These are phyloP conservation scores for Tupiocoris notatus DNA, from an alignment of 2,888 invertebrate species.

Conservation along the genomic window DNA sequence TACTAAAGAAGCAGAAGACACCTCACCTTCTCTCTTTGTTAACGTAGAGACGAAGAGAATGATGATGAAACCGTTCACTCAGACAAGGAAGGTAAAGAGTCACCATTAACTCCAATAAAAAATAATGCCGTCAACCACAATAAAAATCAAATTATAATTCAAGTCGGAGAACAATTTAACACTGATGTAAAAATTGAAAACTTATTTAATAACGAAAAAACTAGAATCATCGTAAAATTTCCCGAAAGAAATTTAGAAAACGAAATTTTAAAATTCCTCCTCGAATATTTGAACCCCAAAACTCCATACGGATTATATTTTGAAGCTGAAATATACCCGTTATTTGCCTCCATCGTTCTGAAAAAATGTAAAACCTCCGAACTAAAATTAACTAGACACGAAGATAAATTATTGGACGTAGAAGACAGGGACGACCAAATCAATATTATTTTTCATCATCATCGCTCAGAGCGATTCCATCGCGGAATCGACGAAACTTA, in stretches of 20 bases:
- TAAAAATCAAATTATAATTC: background rate
- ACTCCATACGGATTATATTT: too few species aligned
- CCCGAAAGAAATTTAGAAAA: background rate
- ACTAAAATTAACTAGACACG: constrained; percentile 14
- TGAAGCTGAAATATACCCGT: background rate
- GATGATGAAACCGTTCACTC: constrained; percentile 2
- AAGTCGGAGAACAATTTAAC: constrained; percentile 10
- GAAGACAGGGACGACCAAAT: background rate
- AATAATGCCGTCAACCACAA: background rate
- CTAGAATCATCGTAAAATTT: background rate
- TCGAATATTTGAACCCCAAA: too few species aligned
- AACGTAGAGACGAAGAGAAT: background rate
- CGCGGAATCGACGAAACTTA: constrained; percentile 38
- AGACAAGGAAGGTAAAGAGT: constrained; percentile 10
- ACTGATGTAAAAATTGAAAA: constrained; percentile 3
- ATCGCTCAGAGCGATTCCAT: constrained; percentile 1
- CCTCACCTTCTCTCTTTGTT: background rate
- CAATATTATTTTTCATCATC: constrained; percentile 6
- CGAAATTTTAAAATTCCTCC: too few species aligned
- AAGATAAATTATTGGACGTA: constrained; percentile 8
- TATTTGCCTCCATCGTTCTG: background rate
- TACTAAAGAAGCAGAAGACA: background rate
- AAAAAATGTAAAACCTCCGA: background rate
- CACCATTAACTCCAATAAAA: background rate
- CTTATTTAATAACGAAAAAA: constrained; percentile 8